Evolutionary conservation across 2,113 vertebrate species (phyloP).

Genomic region (Equus quagga): DNA sequence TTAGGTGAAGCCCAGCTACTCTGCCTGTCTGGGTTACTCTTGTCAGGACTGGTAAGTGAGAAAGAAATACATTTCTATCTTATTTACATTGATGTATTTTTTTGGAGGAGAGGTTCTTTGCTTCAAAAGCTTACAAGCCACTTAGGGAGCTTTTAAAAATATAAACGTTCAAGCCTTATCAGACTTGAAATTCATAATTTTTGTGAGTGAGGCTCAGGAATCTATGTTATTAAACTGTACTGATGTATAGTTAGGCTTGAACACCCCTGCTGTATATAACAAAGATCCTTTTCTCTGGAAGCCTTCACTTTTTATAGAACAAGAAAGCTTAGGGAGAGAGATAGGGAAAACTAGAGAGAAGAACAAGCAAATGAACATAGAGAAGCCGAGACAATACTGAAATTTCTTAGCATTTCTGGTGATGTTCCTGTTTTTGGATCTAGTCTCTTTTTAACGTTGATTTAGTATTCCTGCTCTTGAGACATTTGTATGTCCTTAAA

Average conservation of each 20-base stretch:
- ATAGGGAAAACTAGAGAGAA: neutral
- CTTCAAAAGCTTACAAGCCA: slow-evolving; percentile 25
- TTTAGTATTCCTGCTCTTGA: neutral
- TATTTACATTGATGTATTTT: neutral
- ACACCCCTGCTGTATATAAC: neutral
- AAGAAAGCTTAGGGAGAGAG: neutral
- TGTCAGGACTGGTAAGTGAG: neutral
- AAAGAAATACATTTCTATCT: neutral
- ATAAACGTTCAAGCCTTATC: neutral
- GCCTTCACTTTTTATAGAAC: neutral
- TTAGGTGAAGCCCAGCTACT: neutral
- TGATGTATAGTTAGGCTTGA: neutral
- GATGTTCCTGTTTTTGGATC: neutral
- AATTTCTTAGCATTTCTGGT: neutral
- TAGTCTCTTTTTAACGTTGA: neutral
- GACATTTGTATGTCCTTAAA: neutral
- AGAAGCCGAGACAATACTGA: neutral
- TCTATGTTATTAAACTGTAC: neutral
- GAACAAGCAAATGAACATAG: neutral
- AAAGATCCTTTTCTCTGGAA: neutral
- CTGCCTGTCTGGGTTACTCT: neutral
- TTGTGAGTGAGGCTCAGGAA: neutral
- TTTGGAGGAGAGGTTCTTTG: neutral
- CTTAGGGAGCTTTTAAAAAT: neutral
- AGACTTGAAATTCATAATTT: neutral